These are phyloP conservation scores for Callipepla squamata DNA, from an alignment of 2,113 vertebrate genomes.

Conservation along the genomic window DNA sequence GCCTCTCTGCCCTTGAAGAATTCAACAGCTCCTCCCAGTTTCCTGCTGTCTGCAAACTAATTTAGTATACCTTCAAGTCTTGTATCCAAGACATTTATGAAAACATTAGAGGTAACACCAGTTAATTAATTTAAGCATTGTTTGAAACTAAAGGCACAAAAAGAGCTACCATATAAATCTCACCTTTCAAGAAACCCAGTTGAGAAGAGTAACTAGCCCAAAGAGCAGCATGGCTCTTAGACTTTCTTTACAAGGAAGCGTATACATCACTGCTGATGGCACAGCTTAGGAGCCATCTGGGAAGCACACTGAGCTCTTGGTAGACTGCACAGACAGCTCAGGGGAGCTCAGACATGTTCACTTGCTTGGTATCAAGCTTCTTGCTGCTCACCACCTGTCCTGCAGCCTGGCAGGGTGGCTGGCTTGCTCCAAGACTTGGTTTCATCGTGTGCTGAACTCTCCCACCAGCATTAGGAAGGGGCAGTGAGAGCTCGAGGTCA, in stretches of 20 bases:
- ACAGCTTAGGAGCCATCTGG: background rate
- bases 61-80: background rate
- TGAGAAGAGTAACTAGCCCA: background rate
- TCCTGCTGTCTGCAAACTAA: no score
- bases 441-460: background rate
- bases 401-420: background rate
- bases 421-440: background rate
- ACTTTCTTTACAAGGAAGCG: background rate
- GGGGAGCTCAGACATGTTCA: background rate
- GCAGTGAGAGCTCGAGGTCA: background rate
- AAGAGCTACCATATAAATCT: background rate
- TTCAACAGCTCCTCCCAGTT: background rate
- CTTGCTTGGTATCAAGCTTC: background rate
- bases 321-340: background rate
- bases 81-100: background rate
- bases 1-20: background rate
- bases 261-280: background rate
- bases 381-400: background rate
- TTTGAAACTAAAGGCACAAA: background rate
- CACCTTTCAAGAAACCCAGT: background rate
- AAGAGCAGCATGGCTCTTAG: background rate
- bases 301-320: background rate
- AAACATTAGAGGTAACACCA: background rate
- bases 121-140: background rate
- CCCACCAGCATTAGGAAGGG: background rate